Evolutionary conservation across 2,888 invertebrate species (phyloP), one percentile per base, ranked within the genome.

Genomic region (Vandiemenella viatica): DNA sequence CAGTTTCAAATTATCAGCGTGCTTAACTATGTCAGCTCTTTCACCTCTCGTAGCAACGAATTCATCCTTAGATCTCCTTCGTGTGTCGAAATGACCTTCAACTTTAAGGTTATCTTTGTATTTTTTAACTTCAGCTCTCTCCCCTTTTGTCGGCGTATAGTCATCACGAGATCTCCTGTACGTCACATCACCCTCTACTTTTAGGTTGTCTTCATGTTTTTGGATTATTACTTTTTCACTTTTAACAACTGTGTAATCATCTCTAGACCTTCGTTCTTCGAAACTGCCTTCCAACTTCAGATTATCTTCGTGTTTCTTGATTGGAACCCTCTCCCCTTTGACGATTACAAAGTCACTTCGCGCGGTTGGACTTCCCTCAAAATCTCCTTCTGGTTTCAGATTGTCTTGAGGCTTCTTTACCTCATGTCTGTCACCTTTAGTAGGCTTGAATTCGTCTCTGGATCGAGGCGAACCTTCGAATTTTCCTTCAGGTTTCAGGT

Each of bases 91-190:
- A 53, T 74, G 72, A 15, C 55, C 50, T 52, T 61, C 61, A n/a
- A 60, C 56, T 51, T 55, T 61, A 5, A 63, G 55, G 61, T 83
- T 77, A 61, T 83, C 83, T 62, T 79, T 75, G 55, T 74, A 78
- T 58, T 63, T 72, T 1, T 77, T 71, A 3, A 78, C 63, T 48
- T 77, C 73, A 2, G 74, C 72, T 50, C 79, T 67, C 59, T 82
- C 62, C 1, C 60, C 61, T 42, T 43, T 46, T 18, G 41, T 43
- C 26, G 37, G 15, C 13, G 19, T 32, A 44, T 17, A 52, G 32
- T 76, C 69, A 63, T 75, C 70, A 56, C 69, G 69, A 54, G 66
- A 18, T 10, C 50, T 43, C 4, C 10, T 16, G 62, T 44, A 52
- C 38, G 46, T 17, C 56, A 58, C 23, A 55, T 58, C 51, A 7